Base-by-base conservation (phyloP, 2,888 invertebrate species). In the Argyresthia goedartella region DNA sequence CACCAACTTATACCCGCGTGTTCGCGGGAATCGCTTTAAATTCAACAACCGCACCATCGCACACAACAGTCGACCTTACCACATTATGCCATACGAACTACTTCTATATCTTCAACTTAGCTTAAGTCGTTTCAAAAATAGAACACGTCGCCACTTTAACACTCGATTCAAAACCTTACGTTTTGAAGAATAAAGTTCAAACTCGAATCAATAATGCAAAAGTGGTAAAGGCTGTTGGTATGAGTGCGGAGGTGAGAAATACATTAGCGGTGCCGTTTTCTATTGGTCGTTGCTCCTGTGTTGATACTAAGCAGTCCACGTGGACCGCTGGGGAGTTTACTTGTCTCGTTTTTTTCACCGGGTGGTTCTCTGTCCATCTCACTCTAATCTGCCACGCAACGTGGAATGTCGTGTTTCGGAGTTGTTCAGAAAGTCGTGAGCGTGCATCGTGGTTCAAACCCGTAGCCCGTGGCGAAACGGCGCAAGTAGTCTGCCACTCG, bases 231-330 rank as follows among this genome's bases (percentile, higher is more conserved):
- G 69, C 69, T 71, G 69, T 76, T 77, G 77, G 82, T 84, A 82
- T 85, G 86, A 81, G 86, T 84, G 84, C 81, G 81, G 84, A 87
- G 87, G 86, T 87, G 87, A 87, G 87, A 87, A 87, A 87, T 87
- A 87, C 87, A 87, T 87, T 87, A 87, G 86, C 80, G 84, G 81
- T 85, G 74, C 81, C 81, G 84, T 84, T 84, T 82, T 79, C 86
- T 76, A 87, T 87, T 87, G 87, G 87, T 82, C 82, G 81, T 76
- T 75, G 84, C 85, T 84, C 76, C 85, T 74, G 86, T 85, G 86
- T 86, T 81, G 81, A 82, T 84, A 81, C 81, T 81, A 82, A 82
- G 79, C 76, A 82, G 86, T 85, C 86, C 86, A 86, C 85, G 86
- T 86, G 86, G 86, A 86, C 85, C 76, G 73, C 69, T 76, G 71